Evolutionary conservation across 53 echinoderm and acorn worm species (phyloP).

Genomic region (Luidia sarsii): DNA sequence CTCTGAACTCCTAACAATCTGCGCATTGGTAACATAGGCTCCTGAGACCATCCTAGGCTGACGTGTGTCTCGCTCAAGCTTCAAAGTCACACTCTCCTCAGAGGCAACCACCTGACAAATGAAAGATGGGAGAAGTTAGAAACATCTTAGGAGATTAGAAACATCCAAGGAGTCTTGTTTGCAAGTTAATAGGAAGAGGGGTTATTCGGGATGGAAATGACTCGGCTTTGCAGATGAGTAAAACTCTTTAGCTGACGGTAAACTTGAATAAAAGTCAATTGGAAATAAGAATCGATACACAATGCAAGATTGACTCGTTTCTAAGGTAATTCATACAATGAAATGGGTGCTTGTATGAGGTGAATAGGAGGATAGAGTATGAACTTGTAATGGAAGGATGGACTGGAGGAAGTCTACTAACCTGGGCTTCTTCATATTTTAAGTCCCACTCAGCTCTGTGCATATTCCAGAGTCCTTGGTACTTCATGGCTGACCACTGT

Average conservation of each 20-base stretch:
- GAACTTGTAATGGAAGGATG: too few relatives aligned
- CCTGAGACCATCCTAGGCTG: slow-evolving; percentile 42
- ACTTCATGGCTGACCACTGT: slow-evolving; percentile 26
- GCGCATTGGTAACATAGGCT: slow-evolving; percentile 42
- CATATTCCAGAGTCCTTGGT: slow-evolving; percentile 61
- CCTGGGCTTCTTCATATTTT: slow-evolving; percentile 31
- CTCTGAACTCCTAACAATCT: slow-evolving; percentile 38
- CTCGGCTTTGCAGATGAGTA: neutral
- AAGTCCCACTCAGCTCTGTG: slow-evolving; percentile 35
- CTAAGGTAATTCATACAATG: too few relatives aligned
- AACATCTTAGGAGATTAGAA: too few relatives aligned
- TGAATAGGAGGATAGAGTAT: too few relatives aligned
- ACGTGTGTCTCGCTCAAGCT: slow-evolving; percentile 47
- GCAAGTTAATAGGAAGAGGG: too few relatives aligned
- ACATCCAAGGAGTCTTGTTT: too few relatives aligned
- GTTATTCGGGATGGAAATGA: too few relatives aligned
- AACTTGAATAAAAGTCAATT: neutral
- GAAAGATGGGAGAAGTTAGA: too few relatives aligned
- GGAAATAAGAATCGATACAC: neutral
- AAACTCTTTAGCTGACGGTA: neutral
- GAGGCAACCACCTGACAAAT: slow-evolving; percentile 29
- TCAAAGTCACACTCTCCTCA: slow-evolving; percentile 39
- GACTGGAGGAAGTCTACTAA: too few relatives aligned
- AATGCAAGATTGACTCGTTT: too few relatives aligned
- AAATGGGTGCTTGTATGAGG: too few relatives aligned